These are phyloP conservation scores for Brachyhypopomus occidentalis DNA, from an alignment of 2,113 vertebrate genomes.

Conservation along the genomic window DNA sequence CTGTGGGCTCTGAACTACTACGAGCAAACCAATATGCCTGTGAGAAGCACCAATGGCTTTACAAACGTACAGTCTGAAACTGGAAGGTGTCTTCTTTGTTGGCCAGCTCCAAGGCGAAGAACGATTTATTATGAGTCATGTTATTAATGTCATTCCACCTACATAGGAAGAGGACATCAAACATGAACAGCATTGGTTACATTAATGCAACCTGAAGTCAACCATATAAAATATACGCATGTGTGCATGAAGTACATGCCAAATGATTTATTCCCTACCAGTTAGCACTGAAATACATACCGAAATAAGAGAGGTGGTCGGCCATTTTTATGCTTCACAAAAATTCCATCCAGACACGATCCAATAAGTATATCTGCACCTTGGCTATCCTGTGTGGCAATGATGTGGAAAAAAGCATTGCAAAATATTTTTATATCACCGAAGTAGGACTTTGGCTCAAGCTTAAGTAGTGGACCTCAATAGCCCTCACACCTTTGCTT, in stretches of 20 bases:
- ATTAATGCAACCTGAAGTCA: neutral
- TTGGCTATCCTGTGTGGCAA: slow-evolving; percentile 84
- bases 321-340: slow-evolving; percentile 93
- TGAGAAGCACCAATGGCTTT: slow-evolving; percentile 14
- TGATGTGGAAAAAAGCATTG: slow-evolving; percentile 14
- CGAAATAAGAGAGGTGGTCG: slow-evolving; percentile 86
- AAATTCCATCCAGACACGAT: slow-evolving; percentile 92
- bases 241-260: neutral
- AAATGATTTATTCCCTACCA: neutral
- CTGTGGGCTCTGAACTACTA: slow-evolving; percentile 22
- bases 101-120: slow-evolving; percentile 89
- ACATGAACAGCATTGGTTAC: slow-evolving; percentile 32
- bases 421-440: neutral
- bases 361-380: slow-evolving; percentile 90
- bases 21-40: slow-evolving; percentile 32
- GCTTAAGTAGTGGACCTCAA: neutral
- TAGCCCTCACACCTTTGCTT: slow-evolving; percentile 84
- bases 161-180: slow-evolving; percentile 47
- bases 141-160: slow-evolving; percentile 98
- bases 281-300: slow-evolving; percentile 64
- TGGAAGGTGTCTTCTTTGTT: slow-evolving; percentile 97
- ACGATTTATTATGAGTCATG: slow-evolving; percentile 98
- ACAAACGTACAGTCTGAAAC: slow-evolving; percentile 92
- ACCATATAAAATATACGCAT: neutral
- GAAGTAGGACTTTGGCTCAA: neutral